A percentile compares a stretch with the other conserved stretches of the same genome.
These are phyloP conservation scores for Sanderia malayensis DNA, from an alignment of 30 jellyfish, hydroid and myxozoan species.

Conservation along the genomic window DNA sequence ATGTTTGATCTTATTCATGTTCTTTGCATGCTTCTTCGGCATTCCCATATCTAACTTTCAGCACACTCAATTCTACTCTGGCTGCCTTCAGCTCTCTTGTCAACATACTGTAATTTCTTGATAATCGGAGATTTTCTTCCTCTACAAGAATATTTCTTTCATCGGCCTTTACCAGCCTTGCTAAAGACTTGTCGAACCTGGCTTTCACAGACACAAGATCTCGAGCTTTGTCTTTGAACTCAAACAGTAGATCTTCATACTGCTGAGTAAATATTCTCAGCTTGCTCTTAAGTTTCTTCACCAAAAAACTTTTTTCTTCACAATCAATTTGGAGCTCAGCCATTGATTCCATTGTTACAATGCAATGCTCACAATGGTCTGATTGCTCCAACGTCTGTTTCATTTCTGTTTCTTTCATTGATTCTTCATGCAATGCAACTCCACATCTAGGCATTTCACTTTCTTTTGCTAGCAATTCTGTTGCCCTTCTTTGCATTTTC, in stretches of 20 bases:
- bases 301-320: background rate
- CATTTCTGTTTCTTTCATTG: background rate
- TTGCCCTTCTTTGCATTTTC: constrained; percentile 4
- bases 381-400: background rate
- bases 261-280: constrained; percentile 17
- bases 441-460: constrained; percentile 5
- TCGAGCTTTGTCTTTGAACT: constrained; percentile 8
- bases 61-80: background rate
- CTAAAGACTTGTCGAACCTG: constrained; percentile 16
- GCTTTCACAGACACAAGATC: constrained; percentile 3
- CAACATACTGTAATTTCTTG: constrained; percentile 4
- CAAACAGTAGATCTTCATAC: constrained; percentile 1
- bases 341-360: constrained; percentile 29
- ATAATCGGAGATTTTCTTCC: background rate
- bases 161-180: constrained; percentile 20
- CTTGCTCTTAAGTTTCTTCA: constrained; percentile 11
- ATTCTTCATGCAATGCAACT: background rate
- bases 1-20: constrained; percentile 11
- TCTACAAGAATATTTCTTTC: background rate
- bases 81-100: constrained; percentile 25
- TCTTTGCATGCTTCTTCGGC: constrained; percentile 24
- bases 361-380: constrained; percentile 23
- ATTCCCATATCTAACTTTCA: constrained; percentile 34
- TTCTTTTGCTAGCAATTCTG: constrained; percentile 3
- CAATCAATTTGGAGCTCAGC: constrained; percentile 13